These are phyloP conservation scores for Trissolcus basalis DNA, from an alignment of 1,140 invertebrate species.

Conservation along the genomic window DNA sequence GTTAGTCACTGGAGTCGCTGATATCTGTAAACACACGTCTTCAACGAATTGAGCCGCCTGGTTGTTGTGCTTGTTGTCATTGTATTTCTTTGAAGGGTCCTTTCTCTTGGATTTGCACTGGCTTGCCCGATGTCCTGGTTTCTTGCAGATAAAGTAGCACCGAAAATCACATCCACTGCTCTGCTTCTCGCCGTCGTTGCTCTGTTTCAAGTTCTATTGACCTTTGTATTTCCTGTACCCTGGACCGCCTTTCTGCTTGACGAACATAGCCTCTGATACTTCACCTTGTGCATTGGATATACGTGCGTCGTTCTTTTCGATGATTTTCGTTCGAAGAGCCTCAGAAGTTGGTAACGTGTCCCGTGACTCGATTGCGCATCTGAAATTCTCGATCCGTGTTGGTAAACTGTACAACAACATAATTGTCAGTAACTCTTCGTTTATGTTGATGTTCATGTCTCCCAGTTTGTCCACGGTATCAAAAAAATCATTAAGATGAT, in stretches of 20 bases:
- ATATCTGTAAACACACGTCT: conserved; percentile 1
- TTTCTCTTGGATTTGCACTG: conserved; percentile 6
- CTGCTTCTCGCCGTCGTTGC: background rate
- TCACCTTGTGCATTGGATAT: background rate
- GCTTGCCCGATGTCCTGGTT: conserved; percentile 3
- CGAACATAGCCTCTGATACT: conserved; percentile 8
- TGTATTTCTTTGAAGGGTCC: background rate
- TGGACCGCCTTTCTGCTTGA: background rate
- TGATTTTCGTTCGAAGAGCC: conserved; percentile 1
- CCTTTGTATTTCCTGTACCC: background rate
- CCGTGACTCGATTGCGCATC: conserved; percentile 11
- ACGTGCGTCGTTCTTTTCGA: conserved; percentile 7
- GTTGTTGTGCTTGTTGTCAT: conserved; percentile 2
- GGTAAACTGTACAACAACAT: conserved; percentile 23
- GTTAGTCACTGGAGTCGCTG: background rate
- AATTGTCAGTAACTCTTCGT: conserved; percentile 4
- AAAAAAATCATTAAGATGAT: conserved; percentile 5
- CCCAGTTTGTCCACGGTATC: no score
- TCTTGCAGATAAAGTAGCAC: conserved; percentile 1
- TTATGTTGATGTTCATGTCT: conserved; percentile 15
- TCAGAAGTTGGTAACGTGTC: conserved; percentile 6
- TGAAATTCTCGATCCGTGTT: conserved; percentile 8
- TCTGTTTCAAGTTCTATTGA: background rate
- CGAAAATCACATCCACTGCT: background rate
- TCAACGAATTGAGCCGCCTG: background rate